A percentile compares a stretch with the other conserved stretches of the same genome.
These are phyloP conservation scores for Plagodis dolabraria DNA, from an alignment of 2,888 invertebrate genomes.

Conservation along the genomic window DNA sequence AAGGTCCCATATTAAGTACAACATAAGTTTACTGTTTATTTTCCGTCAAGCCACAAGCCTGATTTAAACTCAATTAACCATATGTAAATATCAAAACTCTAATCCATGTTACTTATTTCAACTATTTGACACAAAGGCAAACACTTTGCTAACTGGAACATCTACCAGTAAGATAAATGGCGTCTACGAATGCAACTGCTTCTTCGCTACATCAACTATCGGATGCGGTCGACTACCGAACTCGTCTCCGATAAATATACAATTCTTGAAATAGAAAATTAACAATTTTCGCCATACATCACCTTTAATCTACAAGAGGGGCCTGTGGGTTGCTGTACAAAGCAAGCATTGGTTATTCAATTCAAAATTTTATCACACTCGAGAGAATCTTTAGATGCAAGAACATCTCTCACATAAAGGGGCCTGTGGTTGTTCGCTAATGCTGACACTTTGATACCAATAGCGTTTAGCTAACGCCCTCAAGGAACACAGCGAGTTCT, in stretches of 20 bases:
- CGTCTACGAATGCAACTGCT: conserved; percentile 33
- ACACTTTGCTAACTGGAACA: conserved; percentile 3
- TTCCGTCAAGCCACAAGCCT: no score
- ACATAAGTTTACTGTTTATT: no score
- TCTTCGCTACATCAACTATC: conserved; percentile 24
- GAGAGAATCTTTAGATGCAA: conserved; percentile 7
- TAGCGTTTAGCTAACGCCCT: conserved; percentile 40
- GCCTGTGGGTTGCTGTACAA: conserved; percentile 6
- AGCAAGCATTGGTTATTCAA: conserved; percentile 35
- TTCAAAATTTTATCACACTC: conserved; percentile 17
- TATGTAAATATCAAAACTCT: no score
- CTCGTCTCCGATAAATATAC: neutral
- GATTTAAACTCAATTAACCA: no score
- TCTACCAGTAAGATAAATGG: conserved; percentile 30
- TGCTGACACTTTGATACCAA: conserved; percentile 54
- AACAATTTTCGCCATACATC: conserved; percentile 30
- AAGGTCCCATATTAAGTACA: no score
- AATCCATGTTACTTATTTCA: no score
- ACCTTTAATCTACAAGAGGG: conserved; percentile 19
- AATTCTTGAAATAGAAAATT: no score
- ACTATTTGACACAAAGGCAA: neutral
- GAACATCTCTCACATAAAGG: conserved; percentile 44
- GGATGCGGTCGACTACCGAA: conserved; percentile 32
- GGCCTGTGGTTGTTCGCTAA: conserved; percentile 47
- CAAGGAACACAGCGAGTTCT: conserved; percentile 32